phyloP scores from a whole-genome alignment of 2,113 vertebrate species.

The Campylorhamphus procurvoides region DNA sequence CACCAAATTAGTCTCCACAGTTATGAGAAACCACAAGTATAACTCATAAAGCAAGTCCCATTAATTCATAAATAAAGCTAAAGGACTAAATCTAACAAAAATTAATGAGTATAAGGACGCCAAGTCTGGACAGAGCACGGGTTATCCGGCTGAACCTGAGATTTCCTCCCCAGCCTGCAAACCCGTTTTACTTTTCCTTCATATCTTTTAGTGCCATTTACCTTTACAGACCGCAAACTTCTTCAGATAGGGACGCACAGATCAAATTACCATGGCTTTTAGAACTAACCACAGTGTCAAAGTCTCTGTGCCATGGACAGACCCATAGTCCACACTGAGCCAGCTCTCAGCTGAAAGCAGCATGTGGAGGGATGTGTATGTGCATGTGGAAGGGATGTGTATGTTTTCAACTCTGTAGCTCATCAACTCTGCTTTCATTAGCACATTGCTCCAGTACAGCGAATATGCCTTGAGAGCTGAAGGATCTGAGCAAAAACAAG shows the following conservation, averaged over 20 bases:
- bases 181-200: background rate
- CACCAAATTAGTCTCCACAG: slow-evolving; percentile 21
- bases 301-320: background rate
- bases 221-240: background rate
- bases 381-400: no score
- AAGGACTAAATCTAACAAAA: background rate
- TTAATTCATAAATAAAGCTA: background rate
- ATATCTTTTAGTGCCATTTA: background rate
- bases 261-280: background rate
- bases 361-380: accelerated
- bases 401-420: background rate
- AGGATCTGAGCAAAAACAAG: background rate
- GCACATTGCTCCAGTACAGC: accelerated
- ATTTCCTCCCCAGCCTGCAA: background rate
- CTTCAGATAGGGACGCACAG: background rate
- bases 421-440: slow-evolving; percentile 25
- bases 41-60: background rate
- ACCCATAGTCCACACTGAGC: background rate
- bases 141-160: accelerated
- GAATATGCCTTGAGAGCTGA: background rate
- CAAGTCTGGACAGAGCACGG: background rate
- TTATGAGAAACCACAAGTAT: background rate
- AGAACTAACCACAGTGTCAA: background rate
- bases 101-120: background rate
- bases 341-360: background rate